Percentiles rank a stretch among this genome's conserved stretches.
Conservation (phyloP, 2,888 invertebrate species). For the Mythimna lalbum region DNA sequence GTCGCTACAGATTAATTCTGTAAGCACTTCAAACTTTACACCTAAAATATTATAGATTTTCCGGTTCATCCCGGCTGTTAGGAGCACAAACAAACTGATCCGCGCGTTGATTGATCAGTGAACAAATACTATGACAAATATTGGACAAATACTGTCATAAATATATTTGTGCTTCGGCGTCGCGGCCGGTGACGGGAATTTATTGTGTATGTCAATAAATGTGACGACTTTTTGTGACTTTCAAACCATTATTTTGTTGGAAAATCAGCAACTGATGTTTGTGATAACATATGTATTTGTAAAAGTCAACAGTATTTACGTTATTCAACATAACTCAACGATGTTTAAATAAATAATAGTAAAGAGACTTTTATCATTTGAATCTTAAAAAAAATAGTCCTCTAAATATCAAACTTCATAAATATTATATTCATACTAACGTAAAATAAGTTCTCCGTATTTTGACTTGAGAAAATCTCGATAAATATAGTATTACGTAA, state of each 20-base stretch:
- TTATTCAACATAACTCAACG: background rate
- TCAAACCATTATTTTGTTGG: background rate
- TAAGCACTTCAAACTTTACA: background rate
- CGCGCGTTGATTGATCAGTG: conserved; percentile 49
- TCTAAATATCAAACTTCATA: conserved; percentile 4
- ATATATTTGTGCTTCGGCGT: conserved; percentile 35
- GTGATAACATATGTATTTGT: no score
- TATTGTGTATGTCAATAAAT: conserved; percentile 27
- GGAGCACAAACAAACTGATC: conserved; percentile 47
- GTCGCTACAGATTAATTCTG: background rate
- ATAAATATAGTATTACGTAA: conserved; percentile 3
- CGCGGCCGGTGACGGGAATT: conserved; percentile 15
- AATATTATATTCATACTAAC: conserved; percentile 12
- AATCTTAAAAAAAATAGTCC: background rate
- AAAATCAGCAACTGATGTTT: background rate
- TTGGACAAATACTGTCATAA: conserved; percentile 49
- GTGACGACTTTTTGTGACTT: conserved; percentile 11
- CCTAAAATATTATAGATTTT: conserved; percentile 18
- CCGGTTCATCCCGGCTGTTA: conserved; percentile 26
- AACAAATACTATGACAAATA: conserved; percentile 54
- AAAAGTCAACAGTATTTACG: background rate
- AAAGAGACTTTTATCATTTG: no score
- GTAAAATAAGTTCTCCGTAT: background rate
- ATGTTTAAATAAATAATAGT: background rate
- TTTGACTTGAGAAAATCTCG: background rate